Evolutionary conservation across 1,140 invertebrate species (phyloP), one percentile per base, ranked within the genome.

Genomic region (Heliconius hermathena): DNA sequence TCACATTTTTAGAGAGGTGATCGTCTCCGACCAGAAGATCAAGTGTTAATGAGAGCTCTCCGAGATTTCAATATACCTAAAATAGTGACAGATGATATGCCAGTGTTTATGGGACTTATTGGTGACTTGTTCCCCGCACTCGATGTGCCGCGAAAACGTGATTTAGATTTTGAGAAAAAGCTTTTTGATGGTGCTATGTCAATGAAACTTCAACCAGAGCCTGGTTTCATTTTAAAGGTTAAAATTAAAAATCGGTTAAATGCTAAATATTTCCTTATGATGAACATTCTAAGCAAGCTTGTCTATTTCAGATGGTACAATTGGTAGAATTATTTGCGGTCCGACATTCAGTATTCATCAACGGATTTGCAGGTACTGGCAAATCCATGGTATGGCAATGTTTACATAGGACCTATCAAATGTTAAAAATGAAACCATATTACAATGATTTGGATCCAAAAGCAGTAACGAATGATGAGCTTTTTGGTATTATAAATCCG

Each of bases 401-500:
- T 11, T 94, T 99, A 0, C 96, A 97, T 85, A 96, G 96, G 83
- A 98, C 98, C 0, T 99, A 99, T 70, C 83, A 93, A 38, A 95
- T 95, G 89, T 96, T 96, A 85, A 98, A 98, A 88, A 89, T 95
- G 76, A 98, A 98, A 89, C 98, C 99, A 1, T 95, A 96, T 60
- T 98, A 97, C 81, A 97, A 98, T 88, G 98, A 99, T 90, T 94
- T 99, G 8, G 98, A 99, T 91, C 99, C 99, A 2, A 99, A 99
- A 95, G 98, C 98, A 46, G 98, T 99, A 8, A 99, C 98, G 1
- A 99, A 98, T 87, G 98, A 99, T 88, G 99, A 99, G 91, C 95
- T 99, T 26, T 99, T 99, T 94, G 99, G 99, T 16, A 96, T 99
- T 71, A 99, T 99, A 76, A 99, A 99, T 95, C 97, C 98, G 18